phyloP scores from a whole-genome alignment of 2,888 invertebrate genomes.

The Ornithoptera alexandrae region DNA sequence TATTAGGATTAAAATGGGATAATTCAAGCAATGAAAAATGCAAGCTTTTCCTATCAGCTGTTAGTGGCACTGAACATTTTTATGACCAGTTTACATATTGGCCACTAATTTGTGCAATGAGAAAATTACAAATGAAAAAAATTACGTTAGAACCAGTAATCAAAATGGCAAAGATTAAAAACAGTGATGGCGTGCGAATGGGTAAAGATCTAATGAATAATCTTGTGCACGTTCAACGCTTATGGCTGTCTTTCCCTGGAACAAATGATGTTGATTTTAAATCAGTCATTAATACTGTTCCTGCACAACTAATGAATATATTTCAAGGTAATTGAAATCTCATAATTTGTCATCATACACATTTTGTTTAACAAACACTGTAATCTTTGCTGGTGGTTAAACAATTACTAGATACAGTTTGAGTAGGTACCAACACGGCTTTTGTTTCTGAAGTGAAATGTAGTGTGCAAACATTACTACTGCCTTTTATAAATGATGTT shows the following conservation, averaged over 20 bases:
- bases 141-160: conserved; percentile 45
- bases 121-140: conserved; percentile 51
- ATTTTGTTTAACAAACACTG: no score
- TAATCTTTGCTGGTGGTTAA: no score
- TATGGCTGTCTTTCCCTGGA: conserved; percentile 47
- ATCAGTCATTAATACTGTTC: conserved; percentile 31
- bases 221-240: conserved; percentile 32
- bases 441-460: no score
- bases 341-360: background rate
- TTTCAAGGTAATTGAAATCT: background rate
- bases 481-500: no score
- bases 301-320: conserved; percentile 26
- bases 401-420: no score
- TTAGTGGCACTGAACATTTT: conserved; percentile 54
- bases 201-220: conserved; percentile 41
- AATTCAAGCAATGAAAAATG: conserved; percentile 40
- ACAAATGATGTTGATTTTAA: conserved; percentile 36
- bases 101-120: conserved; percentile 52
- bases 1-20: conserved; percentile 51
- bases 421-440: no score
- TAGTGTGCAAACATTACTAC: no score
- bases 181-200: conserved; percentile 44
- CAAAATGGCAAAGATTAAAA: conserved; percentile 53
- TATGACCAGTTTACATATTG: conserved; percentile 50
- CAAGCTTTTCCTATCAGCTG: conserved; percentile 49